Conservation (phyloP, 2,113 vertebrate genomes). For the Ceyx cyanopectus region DNA sequence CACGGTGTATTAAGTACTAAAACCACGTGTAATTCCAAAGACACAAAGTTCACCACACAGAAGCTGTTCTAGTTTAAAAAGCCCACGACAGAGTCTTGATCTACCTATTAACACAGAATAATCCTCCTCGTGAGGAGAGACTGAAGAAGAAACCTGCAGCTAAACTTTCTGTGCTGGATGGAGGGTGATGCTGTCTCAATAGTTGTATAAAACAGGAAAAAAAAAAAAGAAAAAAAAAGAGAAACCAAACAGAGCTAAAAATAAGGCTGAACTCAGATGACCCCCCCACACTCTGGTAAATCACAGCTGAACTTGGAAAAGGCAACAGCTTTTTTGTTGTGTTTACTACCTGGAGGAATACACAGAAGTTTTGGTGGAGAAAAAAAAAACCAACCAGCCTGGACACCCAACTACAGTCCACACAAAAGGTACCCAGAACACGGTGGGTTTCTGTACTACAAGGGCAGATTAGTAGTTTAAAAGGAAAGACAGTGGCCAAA, state of each 20-base stretch:
- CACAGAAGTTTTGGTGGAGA: not conserved
- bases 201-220: not conserved
- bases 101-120: not conserved
- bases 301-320: constrained; percentile 20
- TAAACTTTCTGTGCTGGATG: not conserved
- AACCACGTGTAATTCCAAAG: not conserved
- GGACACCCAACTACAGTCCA: not conserved
- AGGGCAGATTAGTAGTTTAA: not conserved
- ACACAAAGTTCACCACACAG: not conserved
- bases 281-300: constrained; percentile 25
- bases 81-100: not conserved
- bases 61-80: not conserved
- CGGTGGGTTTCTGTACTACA: not conserved
- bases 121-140: not conserved
- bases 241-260: constrained; percentile 47
- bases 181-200: not conserved
- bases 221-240: not conserved
- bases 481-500: not conserved
- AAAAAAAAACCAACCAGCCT: not conserved
- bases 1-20: not conserved
- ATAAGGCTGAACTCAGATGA: constrained; percentile 61
- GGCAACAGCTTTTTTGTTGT: not conserved
- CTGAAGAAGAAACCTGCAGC: not conserved
- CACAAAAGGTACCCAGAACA: not conserved
- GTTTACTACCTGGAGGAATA: constrained; percentile 2